Evolutionary conservation across 2,888 invertebrate genomes (phyloP), one percentile per base, ranked within the genome.

Genomic region (Ecdyonurus torrentis): DNA sequence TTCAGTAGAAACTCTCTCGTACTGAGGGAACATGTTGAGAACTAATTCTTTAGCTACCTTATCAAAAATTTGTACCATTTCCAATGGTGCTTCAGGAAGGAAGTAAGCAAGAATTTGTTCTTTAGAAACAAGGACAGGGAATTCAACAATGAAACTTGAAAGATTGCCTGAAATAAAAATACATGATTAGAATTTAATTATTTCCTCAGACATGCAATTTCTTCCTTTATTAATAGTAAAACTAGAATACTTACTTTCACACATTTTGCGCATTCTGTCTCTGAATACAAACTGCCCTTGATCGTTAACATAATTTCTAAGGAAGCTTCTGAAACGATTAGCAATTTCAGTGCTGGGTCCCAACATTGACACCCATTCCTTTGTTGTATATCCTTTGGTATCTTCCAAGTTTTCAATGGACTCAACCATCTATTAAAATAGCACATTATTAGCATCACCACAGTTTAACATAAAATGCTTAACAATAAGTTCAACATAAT

Each of bases 401-500:
- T 99, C 98, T 74, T 98, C 98, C 37, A 99, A 78, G 76, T 97
- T 98, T 74, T 99, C 98, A 66, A 99, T 96, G 63, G 95, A 92
- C 76, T 98, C 97, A 58, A 94, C 86, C 79, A 90, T 88, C 77
- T 81, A 66, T 24, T n/a, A n/a, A 69, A 69, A 61, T 52, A 23
- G 52, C 58, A 62, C 63, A 58, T 59, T 15, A 60, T 58, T 22
- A 18, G 58, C n/a, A n/a, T 22, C 7, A 2, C 2, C 23, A 20
- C 25, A 5, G 52, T 52, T 52, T 52, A 52, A 52, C 52, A 15
- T 10, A 19, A 58, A 50, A 50, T 61, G 15, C 59, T 15, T 59
- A 59, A 10, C 18, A 22, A 53, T 18, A 58, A 52, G 23, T 19
- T 22, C n/a, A 58, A 10, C 20, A 50, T 23, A 2, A 24, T n/a